A percentile compares a stretch with the other conserved stretches of the same genome.
phyloP scores from a whole-genome alignment of 2,113 vertebrate genomes.

The Lampris megalopsis region DNA sequence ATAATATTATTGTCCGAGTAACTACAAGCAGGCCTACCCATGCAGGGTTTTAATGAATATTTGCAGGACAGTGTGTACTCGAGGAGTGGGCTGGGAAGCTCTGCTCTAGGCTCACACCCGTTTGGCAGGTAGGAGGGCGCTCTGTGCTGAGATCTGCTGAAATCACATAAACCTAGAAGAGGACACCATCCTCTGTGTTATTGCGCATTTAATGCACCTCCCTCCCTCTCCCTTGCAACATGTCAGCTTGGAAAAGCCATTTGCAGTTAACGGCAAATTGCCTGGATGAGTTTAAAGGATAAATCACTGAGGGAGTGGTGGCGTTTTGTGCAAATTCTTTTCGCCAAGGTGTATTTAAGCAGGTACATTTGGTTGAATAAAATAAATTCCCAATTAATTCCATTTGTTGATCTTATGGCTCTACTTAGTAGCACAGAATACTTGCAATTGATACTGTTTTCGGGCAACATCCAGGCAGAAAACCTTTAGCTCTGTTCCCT shows the following conservation, averaged over 20 bases:
- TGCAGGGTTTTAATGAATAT: too few relatives aligned
- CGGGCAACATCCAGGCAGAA: slow-evolving; percentile 16
- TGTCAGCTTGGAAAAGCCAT: not conserved
- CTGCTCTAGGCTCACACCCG: slow-evolving; percentile 25
- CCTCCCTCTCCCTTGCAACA: slow-evolving; percentile 5
- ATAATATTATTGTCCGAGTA: too few relatives aligned
- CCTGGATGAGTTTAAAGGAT: not conserved
- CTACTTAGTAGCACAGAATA: slow-evolving; percentile 16
- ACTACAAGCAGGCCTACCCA: too few relatives aligned
- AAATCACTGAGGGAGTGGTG: not conserved
- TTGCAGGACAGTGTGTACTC: too few relatives aligned
- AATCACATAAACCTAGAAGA: slow-evolving; percentile 32
- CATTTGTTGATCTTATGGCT: not conserved
- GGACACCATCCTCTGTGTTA: slow-evolving; percentile 4
- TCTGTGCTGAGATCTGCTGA: slow-evolving; percentile 49
- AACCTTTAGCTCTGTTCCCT: slow-evolving; percentile 16
- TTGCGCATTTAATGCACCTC: slow-evolving; percentile 25
- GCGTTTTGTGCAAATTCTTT: slow-evolving; percentile 10
- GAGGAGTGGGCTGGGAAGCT: not conserved
- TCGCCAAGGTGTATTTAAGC: slow-evolving; percentile 24
- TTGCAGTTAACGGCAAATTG: slow-evolving; percentile 27
- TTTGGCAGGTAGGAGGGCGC: slow-evolving; percentile 38
- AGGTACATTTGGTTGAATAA: slow-evolving; percentile 11
- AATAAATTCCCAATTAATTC: slow-evolving; percentile 25
- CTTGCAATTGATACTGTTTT: slow-evolving; percentile 13